A percentile compares a stretch with the other conserved stretches of the same genome.
These are phyloP conservation scores for Drosophila borealis DNA, from an alignment of 2,888 invertebrate genomes.

Conservation along the genomic window DNA sequence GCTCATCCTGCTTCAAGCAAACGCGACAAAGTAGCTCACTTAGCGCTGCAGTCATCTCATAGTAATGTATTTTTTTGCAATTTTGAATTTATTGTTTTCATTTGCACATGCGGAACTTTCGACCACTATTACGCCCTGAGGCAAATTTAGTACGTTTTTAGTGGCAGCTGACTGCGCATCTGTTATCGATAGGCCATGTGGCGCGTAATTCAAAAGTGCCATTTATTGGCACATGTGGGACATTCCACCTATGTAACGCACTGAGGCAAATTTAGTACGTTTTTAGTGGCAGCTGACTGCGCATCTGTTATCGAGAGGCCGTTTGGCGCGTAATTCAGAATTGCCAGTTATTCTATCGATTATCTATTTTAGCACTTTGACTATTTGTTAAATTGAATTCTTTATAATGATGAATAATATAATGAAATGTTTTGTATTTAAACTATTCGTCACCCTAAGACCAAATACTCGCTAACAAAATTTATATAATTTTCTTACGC, in stretches of 20 bases:
- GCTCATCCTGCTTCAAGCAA: slow-evolving; percentile 78
- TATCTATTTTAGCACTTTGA: too few species aligned
- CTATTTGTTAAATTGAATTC: too few species aligned
- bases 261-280: slow-evolving; percentile 22
- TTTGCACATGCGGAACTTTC: slow-evolving; percentile 1
- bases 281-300: slow-evolving; percentile 12
- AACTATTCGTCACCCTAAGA: too few species aligned
- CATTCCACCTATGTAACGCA: background rate
- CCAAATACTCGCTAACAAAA: too few species aligned
- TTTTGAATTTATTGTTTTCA: background rate
- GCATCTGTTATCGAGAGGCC: slow-evolving; percentile 21
- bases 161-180: slow-evolving; percentile 6
- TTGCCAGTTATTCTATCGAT: too few species aligned
- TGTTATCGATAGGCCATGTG: slow-evolving; percentile 25
- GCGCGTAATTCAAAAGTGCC: background rate
- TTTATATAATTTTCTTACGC: too few species aligned
- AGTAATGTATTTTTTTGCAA: background rate
- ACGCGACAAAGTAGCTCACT: slow-evolving; percentile 79
- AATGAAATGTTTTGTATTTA: too few species aligned
- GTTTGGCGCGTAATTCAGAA: background rate
- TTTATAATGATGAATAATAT: too few species aligned
- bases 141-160: slow-evolving; percentile 21
- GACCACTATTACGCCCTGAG: background rate
- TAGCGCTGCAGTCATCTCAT: slow-evolving; percentile 44
- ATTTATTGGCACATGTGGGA: background rate